Percentiles rank a stretch among this genome's conserved stretches.
These are phyloP conservation scores for Parotocinclus haroldoi DNA, from an alignment of 2,797 vertebrate species.

Conservation along the genomic window DNA sequence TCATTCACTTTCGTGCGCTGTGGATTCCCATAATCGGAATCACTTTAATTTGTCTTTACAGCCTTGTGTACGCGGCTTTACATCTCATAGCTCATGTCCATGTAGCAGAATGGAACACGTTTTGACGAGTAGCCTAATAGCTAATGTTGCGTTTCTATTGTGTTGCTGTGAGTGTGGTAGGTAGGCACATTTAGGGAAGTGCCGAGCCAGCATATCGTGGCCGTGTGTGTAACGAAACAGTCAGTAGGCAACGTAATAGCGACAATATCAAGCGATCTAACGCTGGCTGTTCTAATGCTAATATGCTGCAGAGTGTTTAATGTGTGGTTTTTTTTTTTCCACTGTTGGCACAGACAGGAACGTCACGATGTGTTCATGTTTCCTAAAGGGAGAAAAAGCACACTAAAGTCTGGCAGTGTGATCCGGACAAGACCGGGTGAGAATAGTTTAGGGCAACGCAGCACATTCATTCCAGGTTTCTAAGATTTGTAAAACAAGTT, in stretches of 20 bases:
- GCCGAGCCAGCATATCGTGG: slow-evolving; percentile 49
- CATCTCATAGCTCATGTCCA: slow-evolving; percentile 65
- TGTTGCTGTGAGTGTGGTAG: slow-evolving; percentile 69
- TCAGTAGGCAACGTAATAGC: slow-evolving; percentile 38
- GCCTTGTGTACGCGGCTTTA: slow-evolving; percentile 76
- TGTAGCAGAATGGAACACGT: slow-evolving; percentile 60
- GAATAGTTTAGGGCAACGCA: slow-evolving; percentile 1
- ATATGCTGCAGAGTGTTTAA: slow-evolving; percentile 37
- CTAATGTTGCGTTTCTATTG: slow-evolving; percentile 61
- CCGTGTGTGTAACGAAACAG: slow-evolving; percentile 52
- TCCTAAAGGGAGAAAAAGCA: slow-evolving; percentile 36
- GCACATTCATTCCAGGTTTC: slow-evolving; percentile 13
- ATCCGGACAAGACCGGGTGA: slow-evolving; percentile 15
- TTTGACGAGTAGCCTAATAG: slow-evolving; percentile 61
- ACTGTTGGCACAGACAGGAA: slow-evolving; percentile 25
- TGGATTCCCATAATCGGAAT: slow-evolving; percentile 30
- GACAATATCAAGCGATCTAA: slow-evolving; percentile 36
- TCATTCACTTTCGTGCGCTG: too few species aligned
- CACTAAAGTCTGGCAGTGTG: slow-evolving; percentile 1
- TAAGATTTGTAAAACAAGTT: not conserved
- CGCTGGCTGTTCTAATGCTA: slow-evolving; percentile 32
- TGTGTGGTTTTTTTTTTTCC: slow-evolving; percentile 36
- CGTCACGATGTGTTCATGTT: slow-evolving; percentile 33
- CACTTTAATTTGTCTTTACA: slow-evolving; percentile 73
- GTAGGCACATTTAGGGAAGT: slow-evolving; percentile 60